Base-by-base conservation (phyloP, 2,113 vertebrate genomes). In the Hemicordylus capensis region DNA sequence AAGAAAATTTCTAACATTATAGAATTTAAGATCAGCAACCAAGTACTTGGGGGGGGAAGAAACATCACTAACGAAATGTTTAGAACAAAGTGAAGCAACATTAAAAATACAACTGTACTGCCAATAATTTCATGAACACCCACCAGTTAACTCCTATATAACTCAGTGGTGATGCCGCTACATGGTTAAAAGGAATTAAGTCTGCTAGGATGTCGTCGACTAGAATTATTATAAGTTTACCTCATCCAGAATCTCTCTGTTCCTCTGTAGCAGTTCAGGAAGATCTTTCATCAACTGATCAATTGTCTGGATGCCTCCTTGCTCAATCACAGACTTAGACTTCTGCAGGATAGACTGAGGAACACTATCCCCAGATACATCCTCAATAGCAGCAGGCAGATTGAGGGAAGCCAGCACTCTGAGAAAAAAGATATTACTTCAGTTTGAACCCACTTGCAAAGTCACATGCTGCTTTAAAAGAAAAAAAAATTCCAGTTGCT, bases 401-500 rank as follows among this genome's bases (percentile, higher is more conserved):
- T 99, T 99, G 69, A 99, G 96, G 58, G 99, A 99, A 4, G 99
- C 98, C 95, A 99, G 94, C 44, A 99, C 98, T 83, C 98, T 99
- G 89, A 48, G 83, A 91, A 76, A 76, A 59, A 17, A 90, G 84
- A 17, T 75, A 54, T 61, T 73, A 87, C 22, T 42, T 78, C 12
- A 87, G 42, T 31, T 81, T 66, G 12, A 61, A 72, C 1, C 0
- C 8, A 3, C 4, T 72, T 63, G 17, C 9, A 83, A 67, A 84
- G 37, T n/a, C 61, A 85, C 15, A 78, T 51, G 34, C 39, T 56
- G 78, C 17, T 19, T 37, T 6, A 81, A n/a, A n/a, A 64, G 61
- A 14, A 74, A 81, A 9, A n/a, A 76, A 6, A 22, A 51, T 22
- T 19, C 31, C 9, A 75, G 61, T 67, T 87, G 75, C 37, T 84